Evolutionary conservation across 2,888 invertebrate genomes (phyloP), one percentile per base, ranked within the genome.

Genomic region (Beris chalybata): DNA sequence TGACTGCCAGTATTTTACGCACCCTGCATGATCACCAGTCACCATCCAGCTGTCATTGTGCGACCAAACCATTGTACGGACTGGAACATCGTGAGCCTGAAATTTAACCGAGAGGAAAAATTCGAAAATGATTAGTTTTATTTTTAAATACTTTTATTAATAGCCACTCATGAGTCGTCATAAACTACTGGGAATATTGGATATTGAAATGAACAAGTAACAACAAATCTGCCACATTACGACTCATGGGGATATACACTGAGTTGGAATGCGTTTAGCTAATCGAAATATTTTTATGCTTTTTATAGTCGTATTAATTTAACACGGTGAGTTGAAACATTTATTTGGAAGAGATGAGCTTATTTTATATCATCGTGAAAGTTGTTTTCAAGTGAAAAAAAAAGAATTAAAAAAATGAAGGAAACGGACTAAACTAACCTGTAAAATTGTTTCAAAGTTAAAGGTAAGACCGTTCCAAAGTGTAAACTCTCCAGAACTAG

Each of bases 31-130:
- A 83, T 99, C 99, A 29, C 95, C 99, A 0, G 98, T 98, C 69
- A 99, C 93, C 96, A 99, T 97, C 99, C 99, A 99, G 74, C 93
- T 92, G 83, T 98, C 98, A 76, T 96, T 97, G 82, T 97, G 96
- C 64, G 97, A 97, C 99, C 99, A 99, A 55, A 95, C 93, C 97
- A 99, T 97, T 65, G 97, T 95, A 71, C 99, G 86, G n/a, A 99
- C 97, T 11, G 98, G 95, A 71, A 95, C 93, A 80, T 99, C 99
- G 77, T 99, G 99, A n/a, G 99, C 99, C 95, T 95, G 77, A 57
- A 38, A 38, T 38, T 38, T 2, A 38, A 38, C 1, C 5, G 9
- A 38, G 9, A 38, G 9, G 7, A 3, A 38, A 38, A 38, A 38
- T 7, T 1, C 9, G 38, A 38, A 38, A 38, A 7, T 38, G 5